Conservation (phyloP, 2,888 invertebrate genomes). For the Thera obeliscata region DNA sequence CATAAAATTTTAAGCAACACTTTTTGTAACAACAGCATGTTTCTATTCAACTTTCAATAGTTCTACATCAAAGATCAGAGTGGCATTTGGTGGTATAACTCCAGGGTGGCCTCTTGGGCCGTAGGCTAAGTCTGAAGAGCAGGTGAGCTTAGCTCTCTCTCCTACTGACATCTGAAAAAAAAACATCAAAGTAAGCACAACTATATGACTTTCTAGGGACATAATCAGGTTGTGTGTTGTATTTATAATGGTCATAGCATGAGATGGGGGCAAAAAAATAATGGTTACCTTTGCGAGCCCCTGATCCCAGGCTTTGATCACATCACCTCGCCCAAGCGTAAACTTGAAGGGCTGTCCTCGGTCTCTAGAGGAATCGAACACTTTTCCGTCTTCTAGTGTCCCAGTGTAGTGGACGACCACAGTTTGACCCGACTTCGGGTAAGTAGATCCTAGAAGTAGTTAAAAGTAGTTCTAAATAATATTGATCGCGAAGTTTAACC, state of each 20-base stretch:
- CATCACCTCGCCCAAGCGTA: constrained; percentile 96
- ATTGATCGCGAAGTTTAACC: constrained; percentile 1
- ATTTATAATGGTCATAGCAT: too few relatives aligned
- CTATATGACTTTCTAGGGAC: not conserved
- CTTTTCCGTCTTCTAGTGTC: constrained; percentile 93
- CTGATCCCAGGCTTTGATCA: constrained; percentile 99
- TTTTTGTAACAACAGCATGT: not conserved
- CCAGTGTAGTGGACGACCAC: constrained; percentile 99
- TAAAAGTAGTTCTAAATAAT: constrained; percentile 34
- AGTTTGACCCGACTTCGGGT: constrained; percentile 96
- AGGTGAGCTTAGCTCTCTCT: constrained; percentile 95
- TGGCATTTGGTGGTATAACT: constrained; percentile 97
- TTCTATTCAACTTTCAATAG: constrained; percentile 92
- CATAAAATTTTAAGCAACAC: constrained; percentile 7
- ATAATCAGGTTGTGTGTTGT: too few relatives aligned
- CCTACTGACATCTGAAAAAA: constrained; percentile 94
- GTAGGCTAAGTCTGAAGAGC: constrained; percentile 98
- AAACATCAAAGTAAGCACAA: not conserved
- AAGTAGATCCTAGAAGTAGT: constrained; percentile 89
- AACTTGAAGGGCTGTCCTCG: constrained; percentile 97
- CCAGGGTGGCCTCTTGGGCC: constrained; percentile 96
- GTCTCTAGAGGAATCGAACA: constrained; percentile 98
- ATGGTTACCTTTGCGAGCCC: constrained; percentile 92
- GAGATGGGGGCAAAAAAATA: too few relatives aligned
- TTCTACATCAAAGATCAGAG: constrained; percentile 98